Conservation (phyloP, 2,888 invertebrate genomes). For the Thera obeliscata region DNA sequence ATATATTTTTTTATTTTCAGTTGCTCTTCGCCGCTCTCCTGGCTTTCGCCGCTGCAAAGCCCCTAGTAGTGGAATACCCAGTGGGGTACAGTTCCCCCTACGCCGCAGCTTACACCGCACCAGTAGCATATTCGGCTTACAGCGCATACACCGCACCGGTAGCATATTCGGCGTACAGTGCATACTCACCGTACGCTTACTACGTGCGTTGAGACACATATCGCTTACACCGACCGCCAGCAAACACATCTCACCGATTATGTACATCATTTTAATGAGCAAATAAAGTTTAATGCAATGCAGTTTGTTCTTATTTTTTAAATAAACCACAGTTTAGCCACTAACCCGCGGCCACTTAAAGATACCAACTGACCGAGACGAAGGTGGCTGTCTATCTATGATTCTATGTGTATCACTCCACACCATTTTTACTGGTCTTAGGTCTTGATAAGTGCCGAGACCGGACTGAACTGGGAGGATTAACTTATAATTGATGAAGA, state of each 20-base stretch:
- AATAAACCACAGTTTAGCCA: neutral
- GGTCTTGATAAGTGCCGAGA: no score
- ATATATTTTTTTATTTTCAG: constrained; percentile 47
- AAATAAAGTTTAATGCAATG: constrained; percentile 17
- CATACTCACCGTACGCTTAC: constrained; percentile 70
- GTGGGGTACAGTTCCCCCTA: constrained; percentile 76
- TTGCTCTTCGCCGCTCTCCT: constrained; percentile 79
- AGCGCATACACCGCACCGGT: constrained; percentile 56
- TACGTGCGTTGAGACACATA: constrained; percentile 61
- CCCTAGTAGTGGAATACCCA: constrained; percentile 68
- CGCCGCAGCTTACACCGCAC: constrained; percentile 79
- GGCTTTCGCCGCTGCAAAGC: constrained; percentile 82
- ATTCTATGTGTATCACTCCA: no score
- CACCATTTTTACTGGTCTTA: no score
- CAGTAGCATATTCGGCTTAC: constrained; percentile 69
- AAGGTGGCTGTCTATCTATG: no score
- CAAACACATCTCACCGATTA: constrained; percentile 20
- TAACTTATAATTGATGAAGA: no score
- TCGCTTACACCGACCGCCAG: constrained; percentile 3
- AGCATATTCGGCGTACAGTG: constrained; percentile 62
- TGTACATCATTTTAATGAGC: constrained; percentile 12
- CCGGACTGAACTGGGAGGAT: no score
- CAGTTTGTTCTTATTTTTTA: constrained; percentile 1
- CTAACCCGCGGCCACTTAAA: neutral
- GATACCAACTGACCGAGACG: no score